Evolutionary conservation across 1,140 invertebrate species (phyloP), one percentile per base, ranked within the genome.

Genomic region (Zaprionus taronus): DNA sequence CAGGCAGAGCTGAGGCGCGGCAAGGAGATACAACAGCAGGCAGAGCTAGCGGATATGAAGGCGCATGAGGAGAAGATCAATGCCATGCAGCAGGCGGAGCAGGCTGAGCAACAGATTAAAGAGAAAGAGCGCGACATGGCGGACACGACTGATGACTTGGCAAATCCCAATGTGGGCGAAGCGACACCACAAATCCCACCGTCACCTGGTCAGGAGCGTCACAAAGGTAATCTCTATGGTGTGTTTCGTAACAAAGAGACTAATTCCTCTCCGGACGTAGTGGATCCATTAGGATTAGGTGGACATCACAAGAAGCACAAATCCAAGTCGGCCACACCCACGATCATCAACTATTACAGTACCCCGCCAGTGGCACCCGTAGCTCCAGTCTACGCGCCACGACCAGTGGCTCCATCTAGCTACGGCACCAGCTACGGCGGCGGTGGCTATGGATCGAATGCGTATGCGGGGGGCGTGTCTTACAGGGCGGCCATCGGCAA

Each of bases 171-270:
- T 4, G 17, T 90, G 14, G 91, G 81, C n/a, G 84, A 86, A 36
- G 84, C 91, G 0, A 69, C 63, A 20, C 87, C 91, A 11, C 91
- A 92, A 67, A 91, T 86, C 78, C 31, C 80, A 9, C 72, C 84
- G 12, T 67, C 63, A 31, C 31, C 49, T 20, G 77, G 53, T 20
- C 67, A 79, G 71, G 84, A 79, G 26, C 80, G 91, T 5, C 80
- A 83, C 62, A 91, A 90, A 92, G 91, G 91, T 92, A 92, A 92
- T 89, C 84, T 92, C 49, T 92, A 65, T 66, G 91, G 84, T 12
- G 82, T 92, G 44, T 83, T 90, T 36, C 91, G 72, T 38, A 78
- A 36, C 49, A 64, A 55, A 61, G 60, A 74, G 28, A 62, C 77
- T 68, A 72, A 78, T 56, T 57, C 57, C n/a, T 77, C 20, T 12